Percentiles rank a stretch among this genome's conserved stretches.
Conservation (phyloP, 2,113 vertebrate species). For the Lophochroa leadbeateri region DNA sequence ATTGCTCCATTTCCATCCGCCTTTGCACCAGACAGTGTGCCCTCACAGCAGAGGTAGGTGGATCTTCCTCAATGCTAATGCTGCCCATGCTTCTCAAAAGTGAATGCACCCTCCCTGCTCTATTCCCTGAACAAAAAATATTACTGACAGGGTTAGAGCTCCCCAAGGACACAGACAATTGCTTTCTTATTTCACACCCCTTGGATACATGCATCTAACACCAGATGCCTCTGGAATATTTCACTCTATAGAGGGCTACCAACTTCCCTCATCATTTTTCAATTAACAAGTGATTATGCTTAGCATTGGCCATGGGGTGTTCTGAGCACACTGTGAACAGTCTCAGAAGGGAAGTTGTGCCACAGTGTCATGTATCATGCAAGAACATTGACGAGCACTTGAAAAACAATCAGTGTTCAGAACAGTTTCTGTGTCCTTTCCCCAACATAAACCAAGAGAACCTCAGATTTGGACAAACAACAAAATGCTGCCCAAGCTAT, state of each 20-base stretch:
- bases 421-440: background rate
- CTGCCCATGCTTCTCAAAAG: background rate
- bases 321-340: background rate
- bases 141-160: background rate
- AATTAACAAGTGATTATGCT: background rate
- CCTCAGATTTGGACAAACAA: background rate
- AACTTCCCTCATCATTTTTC: background rate
- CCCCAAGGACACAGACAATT: background rate
- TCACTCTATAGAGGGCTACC: background rate
- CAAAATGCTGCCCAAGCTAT: background rate
- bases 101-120: background rate
- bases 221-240: background rate
- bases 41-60: rapidly evolving
- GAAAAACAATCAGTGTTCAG: too few species aligned
- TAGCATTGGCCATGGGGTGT: background rate
- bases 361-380: background rate
- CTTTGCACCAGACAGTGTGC: background rate
- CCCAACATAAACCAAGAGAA: background rate
- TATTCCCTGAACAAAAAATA: background rate
- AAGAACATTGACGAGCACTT: rapidly evolving
- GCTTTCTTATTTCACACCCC: background rate
- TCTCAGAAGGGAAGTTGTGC: background rate
- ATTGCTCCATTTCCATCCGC: background rate
- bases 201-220: background rate
- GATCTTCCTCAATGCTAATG: background rate